These are phyloP conservation scores for Pipistrellus kuhlii DNA, from an alignment of 2,797 vertebrate genomes.

Conservation along the genomic window DNA sequence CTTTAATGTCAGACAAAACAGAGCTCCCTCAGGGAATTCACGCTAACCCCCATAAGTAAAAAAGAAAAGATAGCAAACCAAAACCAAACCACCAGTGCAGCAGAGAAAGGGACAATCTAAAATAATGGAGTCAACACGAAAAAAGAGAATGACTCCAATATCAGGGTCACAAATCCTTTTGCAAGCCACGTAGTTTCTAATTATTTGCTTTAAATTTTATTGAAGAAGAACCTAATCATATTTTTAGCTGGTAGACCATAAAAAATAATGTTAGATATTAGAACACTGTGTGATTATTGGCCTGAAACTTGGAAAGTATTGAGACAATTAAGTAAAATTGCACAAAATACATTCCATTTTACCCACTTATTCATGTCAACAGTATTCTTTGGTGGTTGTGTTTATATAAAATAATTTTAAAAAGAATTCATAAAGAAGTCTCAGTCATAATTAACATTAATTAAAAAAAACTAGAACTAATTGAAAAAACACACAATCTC, in stretches of 20 bases:
- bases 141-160: conserved; percentile 21
- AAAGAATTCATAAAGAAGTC: conserved; percentile 18
- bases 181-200: not conserved
- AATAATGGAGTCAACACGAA: not conserved
- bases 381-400: conserved; percentile 18
- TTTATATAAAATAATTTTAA: conserved; percentile 13
- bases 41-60: not conserved
- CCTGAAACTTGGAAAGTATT: not conserved
- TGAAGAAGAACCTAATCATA: not conserved
- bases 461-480: not conserved
- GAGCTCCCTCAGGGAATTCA: not conserved
- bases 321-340: conserved; percentile 47
- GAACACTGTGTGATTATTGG: not conserved
- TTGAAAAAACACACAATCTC: not conserved
- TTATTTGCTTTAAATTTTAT: not conserved
- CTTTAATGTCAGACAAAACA: conserved; percentile 40
- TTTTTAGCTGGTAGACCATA: not conserved
- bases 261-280: conserved; percentile 6
- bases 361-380: not conserved
- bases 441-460: conserved; percentile 40
- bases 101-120: not conserved
- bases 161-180: not conserved
- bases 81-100: not conserved
- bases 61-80: not conserved
- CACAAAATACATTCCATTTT: not conserved